Evolutionary conservation across 2,113 vertebrate genomes (phyloP).

Genomic region (Alouatta palliata): DNA sequence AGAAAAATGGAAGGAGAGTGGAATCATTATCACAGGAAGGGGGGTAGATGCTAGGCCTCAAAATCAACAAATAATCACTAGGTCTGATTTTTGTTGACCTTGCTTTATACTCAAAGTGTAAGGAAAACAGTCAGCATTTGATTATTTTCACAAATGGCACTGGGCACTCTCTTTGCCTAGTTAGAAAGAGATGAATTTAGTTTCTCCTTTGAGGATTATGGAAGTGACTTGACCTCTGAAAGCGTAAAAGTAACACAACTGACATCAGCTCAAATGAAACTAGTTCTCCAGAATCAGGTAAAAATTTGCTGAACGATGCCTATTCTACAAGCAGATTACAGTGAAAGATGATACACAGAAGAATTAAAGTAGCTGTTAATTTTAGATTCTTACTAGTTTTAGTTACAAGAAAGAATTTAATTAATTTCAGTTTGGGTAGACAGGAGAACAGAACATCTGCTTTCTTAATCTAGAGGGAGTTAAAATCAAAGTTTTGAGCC

Average conservation of each 20-base stretch:
- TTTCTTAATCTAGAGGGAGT: conserved; percentile 68
- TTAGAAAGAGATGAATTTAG: conserved; percentile 34
- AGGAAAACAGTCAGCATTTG: conserved; percentile 26
- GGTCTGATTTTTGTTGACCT: background rate
- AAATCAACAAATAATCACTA: background rate
- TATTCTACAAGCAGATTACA: conserved; percentile 67
- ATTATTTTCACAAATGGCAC: conserved; percentile 64
- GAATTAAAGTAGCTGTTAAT: conserved; percentile 77
- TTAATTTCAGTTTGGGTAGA: conserved; percentile 72
- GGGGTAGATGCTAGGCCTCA: background rate
- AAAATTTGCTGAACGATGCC: conserved; percentile 67
- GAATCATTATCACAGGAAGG: background rate
- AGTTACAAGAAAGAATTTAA: conserved; percentile 76
- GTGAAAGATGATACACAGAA: conserved; percentile 72
- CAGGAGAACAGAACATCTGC: conserved; percentile 64
- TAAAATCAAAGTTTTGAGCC: conserved; percentile 58
- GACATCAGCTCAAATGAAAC: conserved; percentile 58
- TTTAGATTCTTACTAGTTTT: conserved; percentile 76
- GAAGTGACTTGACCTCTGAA: conserved; percentile 68
- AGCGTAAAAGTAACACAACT: conserved; percentile 27
- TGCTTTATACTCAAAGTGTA: background rate
- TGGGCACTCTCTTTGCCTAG: conserved; percentile 25
- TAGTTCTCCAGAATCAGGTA: conserved; percentile 54
- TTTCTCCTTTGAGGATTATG: conserved; percentile 27
- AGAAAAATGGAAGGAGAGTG: background rate